Conservation (phyloP, 2,113 vertebrate species). For the Protobothrops flavoviridis region DNA sequence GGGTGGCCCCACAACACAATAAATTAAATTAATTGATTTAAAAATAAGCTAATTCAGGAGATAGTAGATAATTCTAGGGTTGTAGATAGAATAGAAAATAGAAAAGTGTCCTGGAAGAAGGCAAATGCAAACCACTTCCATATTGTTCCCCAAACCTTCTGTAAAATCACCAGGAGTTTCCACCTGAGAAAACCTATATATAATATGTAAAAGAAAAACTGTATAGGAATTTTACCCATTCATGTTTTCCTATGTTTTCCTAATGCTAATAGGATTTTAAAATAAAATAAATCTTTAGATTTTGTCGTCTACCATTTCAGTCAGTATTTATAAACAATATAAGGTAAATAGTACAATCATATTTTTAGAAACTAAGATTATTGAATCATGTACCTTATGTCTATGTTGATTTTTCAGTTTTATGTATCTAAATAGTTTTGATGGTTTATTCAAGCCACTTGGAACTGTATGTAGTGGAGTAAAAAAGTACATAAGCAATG, state of each 20-base stretch:
- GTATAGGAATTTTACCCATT: neutral
- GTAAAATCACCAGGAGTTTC: neutral
- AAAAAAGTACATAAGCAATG: neutral
- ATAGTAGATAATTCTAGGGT: neutral
- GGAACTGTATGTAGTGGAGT: neutral
- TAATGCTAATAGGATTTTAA: neutral
- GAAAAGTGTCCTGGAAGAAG: neutral
- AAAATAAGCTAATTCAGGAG: neutral
- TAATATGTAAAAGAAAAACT: neutral
- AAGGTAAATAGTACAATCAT: neutral
- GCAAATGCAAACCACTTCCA: neutral
- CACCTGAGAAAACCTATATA: neutral
- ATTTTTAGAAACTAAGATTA: neutral
- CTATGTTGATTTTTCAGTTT: neutral
- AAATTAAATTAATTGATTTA: neutral
- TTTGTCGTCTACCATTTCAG: neutral
- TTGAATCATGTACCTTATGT: neutral
- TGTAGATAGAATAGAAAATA: neutral
- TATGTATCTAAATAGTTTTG: neutral
- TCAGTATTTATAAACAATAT: neutral
- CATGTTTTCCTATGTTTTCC: neutral
- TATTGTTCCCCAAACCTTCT: neutral
- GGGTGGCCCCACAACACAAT: neutral
- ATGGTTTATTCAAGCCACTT: neutral
- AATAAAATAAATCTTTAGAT: neutral